phyloP scores from a whole-genome alignment of 2,888 invertebrate genomes.

The Hedychridium roseum region DNA sequence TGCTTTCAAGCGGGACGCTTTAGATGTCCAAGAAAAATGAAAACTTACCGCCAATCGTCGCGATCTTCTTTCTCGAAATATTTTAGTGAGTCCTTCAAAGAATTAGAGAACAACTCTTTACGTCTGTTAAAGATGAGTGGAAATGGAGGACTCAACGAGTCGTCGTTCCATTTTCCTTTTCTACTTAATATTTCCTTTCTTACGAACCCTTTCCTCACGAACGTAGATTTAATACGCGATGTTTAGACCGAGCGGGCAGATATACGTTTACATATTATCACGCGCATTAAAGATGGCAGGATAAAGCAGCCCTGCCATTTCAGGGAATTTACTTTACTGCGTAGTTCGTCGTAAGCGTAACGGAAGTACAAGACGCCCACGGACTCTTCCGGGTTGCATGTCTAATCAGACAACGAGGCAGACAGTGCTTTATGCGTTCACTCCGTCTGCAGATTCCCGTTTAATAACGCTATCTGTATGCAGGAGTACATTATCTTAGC shows the following conservation, averaged over 20 bases:
- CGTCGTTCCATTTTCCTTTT: background rate
- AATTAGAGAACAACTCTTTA: constrained; percentile 21
- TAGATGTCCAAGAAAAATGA: background rate
- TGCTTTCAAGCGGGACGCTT: background rate
- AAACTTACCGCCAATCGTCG: background rate
- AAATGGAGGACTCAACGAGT: background rate
- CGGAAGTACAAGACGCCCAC: background rate
- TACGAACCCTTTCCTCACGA: background rate
- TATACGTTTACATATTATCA: background rate
- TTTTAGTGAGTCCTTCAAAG: no score
- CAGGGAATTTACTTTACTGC: background rate
- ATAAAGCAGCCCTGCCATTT: background rate
- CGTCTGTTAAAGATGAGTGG: background rate
- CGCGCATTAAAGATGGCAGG: background rate
- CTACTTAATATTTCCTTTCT: background rate
- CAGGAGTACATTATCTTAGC: constrained; percentile 33
- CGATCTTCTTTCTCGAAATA: no score
- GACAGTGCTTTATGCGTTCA: constrained; percentile 35
- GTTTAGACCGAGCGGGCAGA: no score
- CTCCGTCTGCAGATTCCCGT: constrained; percentile 33
- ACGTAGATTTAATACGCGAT: no score
- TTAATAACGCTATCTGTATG: constrained; percentile 40
- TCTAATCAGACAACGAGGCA: constrained; percentile 32
- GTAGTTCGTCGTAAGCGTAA: background rate
- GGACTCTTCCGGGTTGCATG: constrained; percentile 19